These are phyloP conservation scores for Coracias cyanogaster DNA, from an alignment of 2,797 vertebrate species.

Conservation along the genomic window DNA sequence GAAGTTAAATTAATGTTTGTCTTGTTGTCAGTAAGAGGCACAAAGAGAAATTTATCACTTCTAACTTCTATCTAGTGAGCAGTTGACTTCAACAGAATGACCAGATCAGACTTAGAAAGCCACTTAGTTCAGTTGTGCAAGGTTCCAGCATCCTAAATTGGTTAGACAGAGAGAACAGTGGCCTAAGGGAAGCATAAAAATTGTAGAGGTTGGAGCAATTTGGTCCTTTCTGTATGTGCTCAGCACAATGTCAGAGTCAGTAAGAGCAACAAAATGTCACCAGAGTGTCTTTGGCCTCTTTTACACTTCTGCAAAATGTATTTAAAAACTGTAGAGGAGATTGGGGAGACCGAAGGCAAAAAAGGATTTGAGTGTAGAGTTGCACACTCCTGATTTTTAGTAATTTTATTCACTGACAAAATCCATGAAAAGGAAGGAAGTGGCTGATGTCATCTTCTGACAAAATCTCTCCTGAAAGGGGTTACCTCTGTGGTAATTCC, in stretches of 20 bases:
- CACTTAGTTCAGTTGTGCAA: constrained; percentile 54
- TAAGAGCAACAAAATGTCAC: constrained; percentile 42
- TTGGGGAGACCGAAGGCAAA: neutral
- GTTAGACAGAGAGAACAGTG: constrained; percentile 28
- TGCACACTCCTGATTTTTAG: neutral
- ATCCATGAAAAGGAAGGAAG: neutral
- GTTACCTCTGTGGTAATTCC: neutral
- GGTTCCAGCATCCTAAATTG: constrained; percentile 39
- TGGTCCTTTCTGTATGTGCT: constrained; percentile 25
- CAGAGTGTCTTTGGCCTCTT: constrained; percentile 23
- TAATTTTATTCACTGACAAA: neutral
- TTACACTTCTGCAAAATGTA: neutral
- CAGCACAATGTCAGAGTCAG: constrained; percentile 4
- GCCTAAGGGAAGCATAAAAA: constrained; percentile 11
- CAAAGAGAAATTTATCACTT: constrained; percentile 65
- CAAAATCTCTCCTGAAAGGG: neutral
- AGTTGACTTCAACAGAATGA: constrained; percentile 54
- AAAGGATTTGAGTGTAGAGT: neutral
- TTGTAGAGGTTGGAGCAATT: constrained; percentile 50
- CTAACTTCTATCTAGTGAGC: constrained; percentile 47
- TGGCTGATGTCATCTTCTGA: neutral
- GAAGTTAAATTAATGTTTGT: constrained; percentile 69
- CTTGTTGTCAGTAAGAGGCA: constrained; percentile 65
- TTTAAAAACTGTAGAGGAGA: constrained; percentile 20
- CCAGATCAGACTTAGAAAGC: constrained; percentile 33